Evolutionary conservation across 2,113 vertebrate species (phyloP).

Genomic region (Phalacrocorax pelagicus): DNA sequence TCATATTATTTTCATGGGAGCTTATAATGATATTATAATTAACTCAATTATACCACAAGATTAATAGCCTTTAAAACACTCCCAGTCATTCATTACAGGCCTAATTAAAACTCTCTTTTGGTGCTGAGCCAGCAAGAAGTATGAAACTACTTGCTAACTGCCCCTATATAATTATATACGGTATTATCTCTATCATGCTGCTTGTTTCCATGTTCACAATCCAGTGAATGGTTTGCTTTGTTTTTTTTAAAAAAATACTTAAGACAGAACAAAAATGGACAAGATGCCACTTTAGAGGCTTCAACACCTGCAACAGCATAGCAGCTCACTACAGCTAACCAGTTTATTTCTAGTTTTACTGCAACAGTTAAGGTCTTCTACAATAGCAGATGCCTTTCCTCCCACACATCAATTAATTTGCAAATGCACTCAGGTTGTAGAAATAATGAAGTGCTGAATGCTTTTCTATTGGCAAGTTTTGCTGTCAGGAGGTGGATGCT

Average conservation of each 20-base stretch:
- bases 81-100: slow-evolving; percentile 49
- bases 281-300: background rate
- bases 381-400: slow-evolving; percentile 80
- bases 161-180: background rate
- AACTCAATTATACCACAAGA: slow-evolving; percentile 54
- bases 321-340: slow-evolving; percentile 49
- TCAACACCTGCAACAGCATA: slow-evolving; percentile 38
- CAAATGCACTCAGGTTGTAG: slow-evolving; percentile 78
- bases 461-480: slow-evolving; percentile 55
- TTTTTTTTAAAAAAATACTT: background rate
- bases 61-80: slow-evolving; percentile 54
- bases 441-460: slow-evolving; percentile 75
- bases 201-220: background rate
- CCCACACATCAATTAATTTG: slow-evolving; percentile 83
- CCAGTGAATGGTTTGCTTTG: background rate
- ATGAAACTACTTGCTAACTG: background rate
- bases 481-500: slow-evolving; percentile 61
- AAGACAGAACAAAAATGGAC: background rate
- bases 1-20: slow-evolving; percentile 47
- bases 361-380: slow-evolving; percentile 66
- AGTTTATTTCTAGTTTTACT: slow-evolving; percentile 64
- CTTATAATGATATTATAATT: slow-evolving; percentile 57
- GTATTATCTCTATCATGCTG: background rate
- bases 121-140: slow-evolving; percentile 56
- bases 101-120: slow-evolving; percentile 55